phyloP scores from a whole-genome alignment of 2,113 vertebrate genomes.

The Ramphastos sulfuratus region DNA sequence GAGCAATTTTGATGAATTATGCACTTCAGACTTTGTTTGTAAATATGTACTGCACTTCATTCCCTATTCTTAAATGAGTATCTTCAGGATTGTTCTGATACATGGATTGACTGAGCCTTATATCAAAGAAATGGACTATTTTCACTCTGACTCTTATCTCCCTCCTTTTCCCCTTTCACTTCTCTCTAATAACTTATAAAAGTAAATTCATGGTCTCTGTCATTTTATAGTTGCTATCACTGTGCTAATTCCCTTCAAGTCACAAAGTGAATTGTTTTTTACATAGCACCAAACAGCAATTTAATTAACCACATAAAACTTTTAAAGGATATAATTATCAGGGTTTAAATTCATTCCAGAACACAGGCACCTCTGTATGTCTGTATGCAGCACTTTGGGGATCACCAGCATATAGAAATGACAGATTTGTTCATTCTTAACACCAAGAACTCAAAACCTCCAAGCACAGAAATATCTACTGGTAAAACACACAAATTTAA shows the following conservation, averaged over 20 bases:
- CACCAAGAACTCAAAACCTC: neutral
- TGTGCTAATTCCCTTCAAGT: neutral
- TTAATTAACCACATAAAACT: slow-evolving; percentile 2
- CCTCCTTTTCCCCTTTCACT: neutral
- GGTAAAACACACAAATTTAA: neutral
- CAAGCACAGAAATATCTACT: neutral
- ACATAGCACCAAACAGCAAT: neutral
- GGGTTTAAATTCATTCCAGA: neutral
- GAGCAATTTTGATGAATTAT: slow-evolving; percentile 15
- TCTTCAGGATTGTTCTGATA: neutral
- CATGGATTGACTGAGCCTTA: neutral
- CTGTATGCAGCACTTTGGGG: neutral
- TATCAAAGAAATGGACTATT: neutral
- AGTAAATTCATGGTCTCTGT: neutral
- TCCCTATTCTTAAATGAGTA: neutral
- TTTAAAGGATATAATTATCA: neutral
- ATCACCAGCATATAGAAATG: neutral
- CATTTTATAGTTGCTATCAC: neutral
- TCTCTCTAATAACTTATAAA: neutral
- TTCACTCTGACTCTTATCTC: neutral
- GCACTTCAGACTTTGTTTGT: neutral
- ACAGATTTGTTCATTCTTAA: neutral
- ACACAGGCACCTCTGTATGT: neutral
- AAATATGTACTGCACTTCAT: neutral
- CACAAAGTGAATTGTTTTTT: neutral